These are phyloP conservation scores for Sitobion miscanthi DNA, from an alignment of 1,140 invertebrate species.

Conservation along the genomic window DNA sequence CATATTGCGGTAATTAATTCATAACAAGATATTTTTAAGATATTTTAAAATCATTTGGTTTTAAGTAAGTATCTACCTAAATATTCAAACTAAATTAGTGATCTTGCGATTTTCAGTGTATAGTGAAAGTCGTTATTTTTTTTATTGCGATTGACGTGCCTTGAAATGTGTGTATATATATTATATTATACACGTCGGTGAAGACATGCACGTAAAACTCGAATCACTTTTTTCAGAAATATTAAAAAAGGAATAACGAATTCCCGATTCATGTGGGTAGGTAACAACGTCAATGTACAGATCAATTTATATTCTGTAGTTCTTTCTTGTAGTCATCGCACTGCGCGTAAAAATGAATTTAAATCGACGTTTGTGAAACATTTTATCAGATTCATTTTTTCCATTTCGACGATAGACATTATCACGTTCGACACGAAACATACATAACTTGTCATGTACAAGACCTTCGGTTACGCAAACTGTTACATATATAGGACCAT, in stretches of 20 bases:
- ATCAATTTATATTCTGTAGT: neutral
- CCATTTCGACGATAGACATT: neutral
- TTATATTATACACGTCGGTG: neutral
- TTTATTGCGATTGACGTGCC: neutral
- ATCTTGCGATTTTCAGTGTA: neutral
- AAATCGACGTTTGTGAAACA: constrained; percentile 2
- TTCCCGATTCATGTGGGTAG: neutral
- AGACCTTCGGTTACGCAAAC: neutral
- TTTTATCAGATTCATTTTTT: neutral
- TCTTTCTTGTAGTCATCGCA: neutral
- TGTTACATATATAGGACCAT: neutral
- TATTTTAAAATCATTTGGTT: neutral
- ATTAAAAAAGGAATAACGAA: neutral
- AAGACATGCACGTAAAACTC: neutral
- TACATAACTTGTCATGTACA: neutral
- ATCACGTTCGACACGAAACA: neutral
- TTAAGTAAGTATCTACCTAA: neutral
- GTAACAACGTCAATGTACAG: neutral
- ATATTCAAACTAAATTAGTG: neutral
- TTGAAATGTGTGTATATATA: neutral
- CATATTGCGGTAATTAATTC: neutral
- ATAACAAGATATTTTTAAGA: neutral
- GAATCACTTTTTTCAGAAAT: neutral
- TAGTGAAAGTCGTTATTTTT: neutral
- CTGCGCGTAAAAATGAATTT: neutral